Evolutionary conservation across 2,113 vertebrate genomes (phyloP), one percentile per base, ranked within the genome.

Genomic region (Perca fluviatilis): DNA sequence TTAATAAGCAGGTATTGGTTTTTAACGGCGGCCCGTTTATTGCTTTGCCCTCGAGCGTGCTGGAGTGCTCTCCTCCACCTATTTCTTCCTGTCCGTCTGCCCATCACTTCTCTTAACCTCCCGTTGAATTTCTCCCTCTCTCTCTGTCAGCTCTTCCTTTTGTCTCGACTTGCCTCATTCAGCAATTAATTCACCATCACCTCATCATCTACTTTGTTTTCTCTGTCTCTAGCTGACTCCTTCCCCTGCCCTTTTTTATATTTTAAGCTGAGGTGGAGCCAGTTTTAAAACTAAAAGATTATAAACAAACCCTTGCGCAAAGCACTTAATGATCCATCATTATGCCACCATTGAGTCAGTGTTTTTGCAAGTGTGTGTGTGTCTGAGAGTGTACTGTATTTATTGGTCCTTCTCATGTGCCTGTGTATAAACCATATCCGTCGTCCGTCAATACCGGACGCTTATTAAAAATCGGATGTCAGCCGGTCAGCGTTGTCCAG

Each of bases 1-100:
- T 94, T 93, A 94, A 94, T 94, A 93, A 94, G 93, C 91, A 94
- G 90, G 87, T 92, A 93, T 94, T 92, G 93, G 89, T 93, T 94
- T 94, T 94, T 94, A 93, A 92, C 90, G 87, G 87, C 85, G 51
- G 77, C 91, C 71, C 74, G 60, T 90, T 93, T 93, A 93, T 93
- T 92, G 90, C 93, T 87, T 89, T 85, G 92, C 91, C 93, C 91
- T 87, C 60, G 40, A 88, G 93, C 86, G 65, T 74, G 79, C 73
- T 82, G 67, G 73, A 93, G 87, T 47, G 87, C 89, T 89, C 78
- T 6, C 65, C 84, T 83, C 86, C 82, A 80, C 80, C 89, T 43
- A 43, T 43, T 43, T 86, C 79, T 84, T 76, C 77, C 84, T 61
- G 87, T 90, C 86, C 91, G 81, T 90, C 92, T 80, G 80, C 86